phyloP scores from a whole-genome alignment of 1,140 invertebrate genomes.

The Nasonia longicornis region DNA sequence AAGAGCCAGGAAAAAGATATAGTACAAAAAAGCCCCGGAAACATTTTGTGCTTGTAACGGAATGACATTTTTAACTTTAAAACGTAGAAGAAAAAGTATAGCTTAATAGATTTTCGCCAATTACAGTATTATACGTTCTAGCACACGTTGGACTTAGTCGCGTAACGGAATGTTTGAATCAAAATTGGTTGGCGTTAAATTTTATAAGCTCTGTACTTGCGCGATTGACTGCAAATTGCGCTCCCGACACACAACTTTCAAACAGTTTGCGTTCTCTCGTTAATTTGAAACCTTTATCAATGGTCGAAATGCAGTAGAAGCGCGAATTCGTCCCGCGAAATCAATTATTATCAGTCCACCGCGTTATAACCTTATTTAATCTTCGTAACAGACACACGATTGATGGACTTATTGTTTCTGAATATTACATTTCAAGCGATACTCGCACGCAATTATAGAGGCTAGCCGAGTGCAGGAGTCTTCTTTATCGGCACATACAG shows the following conservation, averaged over 20 bases:
- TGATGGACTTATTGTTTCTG: neutral
- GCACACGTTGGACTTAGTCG: conserved; percentile 37
- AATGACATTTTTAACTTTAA: too few relatives aligned
- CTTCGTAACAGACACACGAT: conserved; percentile 3
- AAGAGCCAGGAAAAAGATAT: conserved; percentile 20
- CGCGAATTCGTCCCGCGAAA: conserved; percentile 29
- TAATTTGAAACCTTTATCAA: neutral
- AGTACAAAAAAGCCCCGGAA: neutral
- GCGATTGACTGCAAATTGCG: conserved; percentile 23
- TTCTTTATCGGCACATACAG: conserved; percentile 5
- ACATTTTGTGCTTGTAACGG: neutral
- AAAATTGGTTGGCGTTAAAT: conserved; percentile 22
- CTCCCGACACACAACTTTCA: neutral
- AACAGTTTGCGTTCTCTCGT: too few relatives aligned
- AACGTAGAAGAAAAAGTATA: neutral
- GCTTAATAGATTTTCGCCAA: neutral
- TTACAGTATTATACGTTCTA: conserved; percentile 21
- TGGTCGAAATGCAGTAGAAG: neutral
- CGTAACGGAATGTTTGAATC: conserved; percentile 37
- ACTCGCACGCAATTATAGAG: conserved; percentile 12
- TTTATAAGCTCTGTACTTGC: neutral
- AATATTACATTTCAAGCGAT: conserved; percentile 31
- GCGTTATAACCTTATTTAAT: conserved; percentile 15
- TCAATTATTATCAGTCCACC: conserved; percentile 32
- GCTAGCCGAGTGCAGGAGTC: neutral